Base-by-base conservation (phyloP, 2,888 invertebrate species). In the Cheilosia scutellata region DNA sequence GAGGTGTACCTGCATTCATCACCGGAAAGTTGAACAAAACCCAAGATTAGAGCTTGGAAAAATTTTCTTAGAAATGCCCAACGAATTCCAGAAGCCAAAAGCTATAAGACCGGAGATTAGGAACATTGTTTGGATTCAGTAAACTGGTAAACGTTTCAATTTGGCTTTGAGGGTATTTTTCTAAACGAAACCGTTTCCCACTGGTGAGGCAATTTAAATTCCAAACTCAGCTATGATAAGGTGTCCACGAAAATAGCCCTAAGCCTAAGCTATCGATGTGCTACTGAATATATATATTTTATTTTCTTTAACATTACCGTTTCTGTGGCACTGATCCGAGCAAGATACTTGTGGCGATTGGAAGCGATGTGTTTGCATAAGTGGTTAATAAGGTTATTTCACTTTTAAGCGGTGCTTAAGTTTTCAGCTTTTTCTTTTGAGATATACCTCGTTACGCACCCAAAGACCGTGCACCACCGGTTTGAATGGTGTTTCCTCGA, bases 71-170 rank as follows among this genome's bases (percentile, higher is more conserved):
- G 55, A 58, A 53, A 53, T 25, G n/a, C 51, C 37, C 13, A 63
- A 70, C 57, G 58, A 82, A 82, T 72, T 75, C 68, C 79, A 84
- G 75, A 75, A 79, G 84, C 66, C 51, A 57, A 57, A 51, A 60
- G 65, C 84, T 25, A 63, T 78, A 37, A 63, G 40, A 47, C 11
- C 11, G 0, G 29, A 37, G 84, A 84, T 84, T 84, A 79, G 33
- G 58, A 58, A 20, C 62, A 84, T 84, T 79, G 75, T 84, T 75
- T 53, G 53, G 55, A 37, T 70, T 77, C 77, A 9, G 53, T 62
- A 49, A 77, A 62, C 53, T 70, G 62, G 78, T 79, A 75, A 75
- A 79, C 79, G 70, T 60, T 84, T 84, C 79, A 84, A 71, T 84
- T 84, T 71, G 33, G 66, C 79, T 84, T 57, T 66, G 29, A 47